These are phyloP conservation scores for Amia ocellicauda DNA, from an alignment of 2,113 vertebrate species.

Conservation along the genomic window DNA sequence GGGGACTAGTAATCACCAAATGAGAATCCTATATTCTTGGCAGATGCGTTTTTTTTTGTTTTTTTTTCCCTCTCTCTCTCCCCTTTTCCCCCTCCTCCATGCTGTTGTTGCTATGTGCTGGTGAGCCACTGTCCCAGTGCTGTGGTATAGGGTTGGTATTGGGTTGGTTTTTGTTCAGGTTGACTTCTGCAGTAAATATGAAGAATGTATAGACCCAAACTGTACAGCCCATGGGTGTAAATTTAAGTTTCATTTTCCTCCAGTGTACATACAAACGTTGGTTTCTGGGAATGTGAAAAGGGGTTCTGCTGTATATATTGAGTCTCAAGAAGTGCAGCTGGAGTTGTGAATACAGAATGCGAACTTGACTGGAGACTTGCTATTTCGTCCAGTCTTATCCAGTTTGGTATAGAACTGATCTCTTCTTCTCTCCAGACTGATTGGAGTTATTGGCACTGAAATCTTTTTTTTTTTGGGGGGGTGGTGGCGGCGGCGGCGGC, in stretches of 20 bases:
- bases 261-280: slow-evolving; percentile 65
- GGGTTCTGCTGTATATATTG: slow-evolving; percentile 26
- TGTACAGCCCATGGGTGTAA: slow-evolving; percentile 66
- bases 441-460: slow-evolving; percentile 8
- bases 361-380: slow-evolving; percentile 11
- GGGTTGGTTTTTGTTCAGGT: slow-evolving; percentile 23
- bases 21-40: no score
- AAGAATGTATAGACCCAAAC: slow-evolving; percentile 66
- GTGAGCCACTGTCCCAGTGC: no score
- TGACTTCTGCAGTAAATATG: slow-evolving; percentile 45
- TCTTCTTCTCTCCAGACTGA: slow-evolving; percentile 4
- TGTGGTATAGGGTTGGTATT: slow-evolving; percentile 30
- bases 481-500: no score
- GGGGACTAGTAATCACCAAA: no score
- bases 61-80: slow-evolving; percentile 19
- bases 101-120: slow-evolving; percentile 32
- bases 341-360: slow-evolving; percentile 22
- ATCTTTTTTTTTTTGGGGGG: no score
- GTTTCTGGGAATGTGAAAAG: slow-evolving; percentile 44
- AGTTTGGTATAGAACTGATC: background rate
- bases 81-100: slow-evolving; percentile 25
- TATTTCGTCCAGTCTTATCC: background rate
- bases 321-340: slow-evolving; percentile 9
- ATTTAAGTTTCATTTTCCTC: slow-evolving; percentile 44
- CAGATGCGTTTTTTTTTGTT: background rate